Base-by-base conservation (phyloP, 1,140 invertebrate species). In the Drosophila albomicans region DNA sequence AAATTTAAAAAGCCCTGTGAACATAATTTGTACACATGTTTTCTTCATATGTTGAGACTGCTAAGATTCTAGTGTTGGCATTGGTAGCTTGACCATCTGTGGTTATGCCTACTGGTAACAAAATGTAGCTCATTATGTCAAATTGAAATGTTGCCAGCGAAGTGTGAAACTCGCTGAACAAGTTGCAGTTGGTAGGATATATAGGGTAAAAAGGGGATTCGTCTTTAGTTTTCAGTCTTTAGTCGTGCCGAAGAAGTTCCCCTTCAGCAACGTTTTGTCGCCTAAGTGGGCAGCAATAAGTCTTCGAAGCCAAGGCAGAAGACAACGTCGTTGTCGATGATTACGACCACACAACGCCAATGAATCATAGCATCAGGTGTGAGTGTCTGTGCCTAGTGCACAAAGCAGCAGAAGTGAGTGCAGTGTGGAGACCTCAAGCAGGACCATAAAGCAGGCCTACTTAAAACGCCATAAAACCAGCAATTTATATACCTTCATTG, bases 101-200 rank as follows among this genome's bases (percentile, higher is more conserved):
- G 71, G 56, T 69, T 56, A 54, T 74, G 65, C 71, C 65, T 69
- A 74, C 65, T 41, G 66, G 49, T 52, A 81, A 81, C 84, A 84
- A 91, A 91, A 84, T 91, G 81, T 88, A 66, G 75, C 88, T 91
- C 88, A 91, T 91, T 91, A 91, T 91, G 88, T 88, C 88, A 91
- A 91, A 91, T 91, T 91, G 81, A 88, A 88, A 88, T 88, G 88
- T 91, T 85, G 82, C 67, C 62, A 38, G n/a, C 52, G 25, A 48
- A 64, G 41, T 70, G 54, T 38, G 59, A 75, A 87, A 79, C 72
- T 63, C 15, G 74, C 81, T 69, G 61, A 81, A 81, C 85, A 69
- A 79, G 81, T 81, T 68, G 64, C 62, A 16, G 51, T 48, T 56
- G 38, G 45, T 41, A 8, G 30, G 25, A 54, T 7, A 8, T 7